Conservation (phyloP, 2,888 invertebrate genomes). For the Eumacrocentrus americanus region DNA sequence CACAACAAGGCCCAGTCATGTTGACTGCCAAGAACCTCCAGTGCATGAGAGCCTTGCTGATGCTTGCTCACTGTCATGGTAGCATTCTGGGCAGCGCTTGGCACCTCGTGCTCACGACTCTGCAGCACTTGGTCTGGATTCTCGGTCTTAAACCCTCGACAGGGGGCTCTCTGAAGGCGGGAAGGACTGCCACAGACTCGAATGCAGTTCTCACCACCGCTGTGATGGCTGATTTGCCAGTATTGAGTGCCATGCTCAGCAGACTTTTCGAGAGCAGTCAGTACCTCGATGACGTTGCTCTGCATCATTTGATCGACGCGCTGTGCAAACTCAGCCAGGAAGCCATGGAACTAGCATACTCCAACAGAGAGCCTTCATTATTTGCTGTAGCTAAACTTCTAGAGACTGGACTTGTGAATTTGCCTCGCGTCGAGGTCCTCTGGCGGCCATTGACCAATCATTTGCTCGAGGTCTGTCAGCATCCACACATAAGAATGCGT, state of each 20-base stretch:
- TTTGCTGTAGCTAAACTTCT: conserved; percentile 98
- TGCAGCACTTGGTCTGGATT: conserved; percentile 95
- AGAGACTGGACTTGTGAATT: conserved; percentile 95
- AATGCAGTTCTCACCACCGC: conserved; percentile 92
- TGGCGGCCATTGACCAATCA: conserved; percentile 97
- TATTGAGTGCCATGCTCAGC: conserved; percentile 87
- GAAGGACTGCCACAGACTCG: conserved; percentile 77
- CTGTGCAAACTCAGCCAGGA: conserved; percentile 95
- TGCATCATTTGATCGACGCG: conserved; percentile 96
- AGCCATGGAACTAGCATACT: conserved; percentile 95
- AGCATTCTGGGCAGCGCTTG: conserved; percentile 91
- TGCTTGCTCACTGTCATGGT: conserved; percentile 90
- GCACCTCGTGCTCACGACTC: conserved; percentile 93
- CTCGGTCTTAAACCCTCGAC: conserved; percentile 93
- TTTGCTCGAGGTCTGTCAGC: conserved; percentile 94
- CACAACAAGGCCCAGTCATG: conserved; percentile 90
- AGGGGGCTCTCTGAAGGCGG: conserved; percentile 89
- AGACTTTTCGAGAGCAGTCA: conserved; percentile 94
- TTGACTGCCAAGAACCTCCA: conserved; percentile 97
- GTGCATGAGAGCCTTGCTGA: conserved; percentile 90
- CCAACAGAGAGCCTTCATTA: conserved; percentile 93
- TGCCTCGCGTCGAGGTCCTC: conserved; percentile 89
- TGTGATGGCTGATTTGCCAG: conserved; percentile 94
- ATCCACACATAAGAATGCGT: conserved; percentile 92
- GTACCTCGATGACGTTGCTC: conserved; percentile 89